Conservation (phyloP, 2,113 vertebrate species). For the Stigmatopora argus region DNA sequence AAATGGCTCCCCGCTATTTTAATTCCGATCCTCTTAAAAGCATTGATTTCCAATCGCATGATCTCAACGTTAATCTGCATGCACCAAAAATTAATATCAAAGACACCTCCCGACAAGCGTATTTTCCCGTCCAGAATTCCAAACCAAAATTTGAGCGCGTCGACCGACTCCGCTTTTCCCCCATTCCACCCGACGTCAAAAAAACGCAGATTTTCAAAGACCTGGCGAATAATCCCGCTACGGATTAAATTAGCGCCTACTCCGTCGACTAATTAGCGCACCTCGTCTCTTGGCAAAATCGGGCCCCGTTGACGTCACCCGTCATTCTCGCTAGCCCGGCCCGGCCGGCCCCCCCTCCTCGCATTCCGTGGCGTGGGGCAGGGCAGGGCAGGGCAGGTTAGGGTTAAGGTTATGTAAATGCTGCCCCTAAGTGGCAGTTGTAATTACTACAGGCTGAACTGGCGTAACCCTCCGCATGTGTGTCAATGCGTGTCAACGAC, state of each 20-base stretch:
- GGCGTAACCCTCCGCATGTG: slow-evolving; percentile 35
- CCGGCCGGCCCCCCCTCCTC: background rate
- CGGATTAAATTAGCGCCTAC: background rate
- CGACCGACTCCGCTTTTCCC: too few species aligned
- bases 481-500: slow-evolving; percentile 13
- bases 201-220: background rate
- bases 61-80: too few species aligned
- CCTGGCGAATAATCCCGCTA: background rate
- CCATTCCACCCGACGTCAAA: too few species aligned
- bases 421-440: slow-evolving; percentile 69
- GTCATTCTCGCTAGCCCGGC: background rate
- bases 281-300: background rate
- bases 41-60: too few species aligned
- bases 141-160: too few species aligned
- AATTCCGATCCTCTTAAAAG: too few species aligned
- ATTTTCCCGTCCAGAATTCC: too few species aligned
- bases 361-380: background rate
- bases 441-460: slow-evolving; percentile 63
- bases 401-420: slow-evolving; percentile 67
- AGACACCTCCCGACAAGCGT: too few species aligned
- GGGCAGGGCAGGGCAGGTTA: slow-evolving; percentile 47
- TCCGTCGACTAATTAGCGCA: background rate
- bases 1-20: too few species aligned
- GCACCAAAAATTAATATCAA: too few species aligned
- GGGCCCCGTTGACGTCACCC: background rate